Evolutionary conservation across 2,113 vertebrate genomes (phyloP).

Genomic region (Prochilodus magdalenae): DNA sequence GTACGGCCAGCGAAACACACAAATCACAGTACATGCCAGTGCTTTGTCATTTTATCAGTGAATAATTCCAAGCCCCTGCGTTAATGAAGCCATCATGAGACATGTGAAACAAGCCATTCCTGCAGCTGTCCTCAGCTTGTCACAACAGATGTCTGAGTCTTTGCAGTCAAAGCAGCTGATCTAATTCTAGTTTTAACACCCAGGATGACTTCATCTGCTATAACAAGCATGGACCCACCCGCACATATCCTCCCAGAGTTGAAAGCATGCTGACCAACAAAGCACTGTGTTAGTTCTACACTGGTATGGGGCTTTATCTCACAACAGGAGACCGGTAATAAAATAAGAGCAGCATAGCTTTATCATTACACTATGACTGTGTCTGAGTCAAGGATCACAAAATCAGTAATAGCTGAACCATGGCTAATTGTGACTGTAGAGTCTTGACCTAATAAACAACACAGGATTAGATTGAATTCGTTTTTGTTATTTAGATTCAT

Average conservation of each 20-base stretch:
- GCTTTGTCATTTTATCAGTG: slow-evolving; percentile 20
- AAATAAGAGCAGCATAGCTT: neutral
- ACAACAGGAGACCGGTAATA: neutral
- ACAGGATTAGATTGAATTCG: too few species aligned
- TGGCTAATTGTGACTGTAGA: neutral
- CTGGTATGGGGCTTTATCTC: neutral
- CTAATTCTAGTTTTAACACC: slow-evolving; percentile 58
- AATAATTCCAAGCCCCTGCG: slow-evolving; percentile 6
- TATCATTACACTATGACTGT: neutral
- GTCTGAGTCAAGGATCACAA: neutral
- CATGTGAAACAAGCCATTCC: slow-evolving; percentile 34
- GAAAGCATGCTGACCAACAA: slow-evolving; percentile 21
- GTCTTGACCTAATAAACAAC: neutral
- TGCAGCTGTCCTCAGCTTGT: slow-evolving; percentile 54
- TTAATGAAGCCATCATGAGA: slow-evolving; percentile 49
- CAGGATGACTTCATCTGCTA: slow-evolving; percentile 50
- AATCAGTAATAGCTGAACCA: slow-evolving; percentile 16
- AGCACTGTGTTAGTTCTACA: neutral
- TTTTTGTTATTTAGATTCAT: too few species aligned
- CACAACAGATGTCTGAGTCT: slow-evolving; percentile 47
- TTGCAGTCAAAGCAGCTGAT: slow-evolving; percentile 50
- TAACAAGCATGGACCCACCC: slow-evolving; percentile 44
- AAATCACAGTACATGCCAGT: neutral
- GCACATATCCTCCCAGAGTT: slow-evolving; percentile 8
- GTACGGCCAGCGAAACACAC: neutral